Conservation (phyloP, 1,140 invertebrate species). For the Laodelphax striatellus region DNA sequence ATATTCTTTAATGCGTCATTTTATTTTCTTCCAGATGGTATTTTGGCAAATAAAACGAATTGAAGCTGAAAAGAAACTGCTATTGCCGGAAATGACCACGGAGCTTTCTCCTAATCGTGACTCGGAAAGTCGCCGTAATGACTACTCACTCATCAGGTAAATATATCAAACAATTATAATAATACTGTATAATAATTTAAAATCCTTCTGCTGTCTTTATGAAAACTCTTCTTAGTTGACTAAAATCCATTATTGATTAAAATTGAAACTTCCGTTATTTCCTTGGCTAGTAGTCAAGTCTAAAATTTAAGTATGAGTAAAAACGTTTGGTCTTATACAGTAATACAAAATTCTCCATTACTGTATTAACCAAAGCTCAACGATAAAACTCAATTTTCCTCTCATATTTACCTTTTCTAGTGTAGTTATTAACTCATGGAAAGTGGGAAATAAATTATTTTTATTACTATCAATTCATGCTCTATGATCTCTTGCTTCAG, state of each 20-base stretch:
- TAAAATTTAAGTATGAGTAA: too few relatives aligned
- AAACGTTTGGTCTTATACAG: too few relatives aligned
- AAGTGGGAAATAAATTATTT: too few relatives aligned
- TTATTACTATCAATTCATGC: too few relatives aligned
- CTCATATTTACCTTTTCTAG: too few relatives aligned
- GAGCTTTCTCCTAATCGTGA: slow-evolving; percentile 96
- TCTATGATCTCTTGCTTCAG: too few relatives aligned
- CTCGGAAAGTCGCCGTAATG: slow-evolving; percentile 95
- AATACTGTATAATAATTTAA: too few relatives aligned
- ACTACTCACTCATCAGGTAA: slow-evolving; percentile 96
- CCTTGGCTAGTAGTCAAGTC: too few relatives aligned
- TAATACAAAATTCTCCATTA: too few relatives aligned
- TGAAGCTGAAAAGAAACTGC: slow-evolving; percentile 96
- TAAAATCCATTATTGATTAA: neutral
- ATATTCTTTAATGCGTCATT: slow-evolving; percentile 23
- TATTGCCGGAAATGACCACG: slow-evolving; percentile 97
- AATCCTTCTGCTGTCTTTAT: neutral
- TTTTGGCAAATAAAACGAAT: slow-evolving; percentile 99
- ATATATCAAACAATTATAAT: slow-evolving; percentile 11
- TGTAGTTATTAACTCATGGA: too few relatives aligned
- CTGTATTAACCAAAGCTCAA: neutral
- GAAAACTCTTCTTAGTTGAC: neutral
- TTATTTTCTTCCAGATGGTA: slow-evolving; percentile 83
- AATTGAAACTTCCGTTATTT: neutral
- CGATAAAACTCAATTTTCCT: too few relatives aligned